Conservation (phyloP, 2,797 vertebrate genomes). For the Miichthys miiuy region DNA sequence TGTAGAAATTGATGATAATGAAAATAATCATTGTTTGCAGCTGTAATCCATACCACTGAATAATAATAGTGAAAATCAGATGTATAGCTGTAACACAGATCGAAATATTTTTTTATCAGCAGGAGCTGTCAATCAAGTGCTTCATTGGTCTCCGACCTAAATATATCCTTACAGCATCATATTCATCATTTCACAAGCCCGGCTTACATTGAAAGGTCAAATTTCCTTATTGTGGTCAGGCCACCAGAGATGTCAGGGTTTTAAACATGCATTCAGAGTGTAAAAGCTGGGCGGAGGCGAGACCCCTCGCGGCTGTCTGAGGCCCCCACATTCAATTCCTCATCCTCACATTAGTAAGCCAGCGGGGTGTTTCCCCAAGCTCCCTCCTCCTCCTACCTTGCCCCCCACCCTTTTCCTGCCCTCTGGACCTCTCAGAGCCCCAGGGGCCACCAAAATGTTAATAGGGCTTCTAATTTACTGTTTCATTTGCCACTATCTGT, state of each 20-base stretch:
- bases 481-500: conserved; percentile 75
- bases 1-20: no score
- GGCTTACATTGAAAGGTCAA: conserved; percentile 55
- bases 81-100: conserved; percentile 29
- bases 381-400: conserved; percentile 29
- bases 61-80: conserved; percentile 38
- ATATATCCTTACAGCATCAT: conserved; percentile 32
- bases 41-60: no score
- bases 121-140: conserved; percentile 48
- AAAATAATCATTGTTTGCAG: no score
- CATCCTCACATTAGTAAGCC: conserved; percentile 67
- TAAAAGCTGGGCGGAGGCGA: conserved; percentile 54
- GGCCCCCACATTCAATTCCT: conserved; percentile 62
- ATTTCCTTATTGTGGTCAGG: conserved; percentile 40
- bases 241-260: conserved; percentile 48
- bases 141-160: conserved; percentile 18
- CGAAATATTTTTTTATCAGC: conserved; percentile 25
- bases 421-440: conserved; percentile 58
- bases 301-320: conserved; percentile 55
- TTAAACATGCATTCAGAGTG: conserved; percentile 63
- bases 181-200: conserved; percentile 39
- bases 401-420: conserved; percentile 21
- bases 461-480: conserved; percentile 79
- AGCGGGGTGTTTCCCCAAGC: conserved; percentile 55
- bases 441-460: conserved; percentile 75